Conservation (phyloP, 2,113 vertebrate species). For the Henicopernis longicauda region DNA sequence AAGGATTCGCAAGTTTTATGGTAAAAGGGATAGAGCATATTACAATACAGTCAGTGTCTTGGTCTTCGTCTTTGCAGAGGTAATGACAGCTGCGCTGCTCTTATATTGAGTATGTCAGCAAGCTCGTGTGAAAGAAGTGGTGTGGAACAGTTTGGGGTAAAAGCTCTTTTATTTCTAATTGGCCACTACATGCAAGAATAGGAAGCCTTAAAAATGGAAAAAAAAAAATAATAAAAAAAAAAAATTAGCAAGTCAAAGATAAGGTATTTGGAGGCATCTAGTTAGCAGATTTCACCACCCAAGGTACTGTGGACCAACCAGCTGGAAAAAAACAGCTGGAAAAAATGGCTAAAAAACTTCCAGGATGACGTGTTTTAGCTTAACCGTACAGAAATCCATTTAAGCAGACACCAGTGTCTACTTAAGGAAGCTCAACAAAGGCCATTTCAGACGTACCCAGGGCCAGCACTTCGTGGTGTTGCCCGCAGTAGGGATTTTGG, state of each 20-base stretch:
- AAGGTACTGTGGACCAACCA: not conserved
- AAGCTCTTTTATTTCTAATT: not conserved
- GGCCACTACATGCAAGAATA: not conserved
- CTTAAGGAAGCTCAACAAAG: not conserved
- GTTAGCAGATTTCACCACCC: not conserved
- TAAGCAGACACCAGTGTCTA: fast-evolving
- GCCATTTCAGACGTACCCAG: fast-evolving
- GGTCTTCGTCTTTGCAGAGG: not conserved
- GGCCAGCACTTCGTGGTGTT: not conserved
- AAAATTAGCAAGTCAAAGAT: not conserved
- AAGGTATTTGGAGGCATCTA: not conserved
- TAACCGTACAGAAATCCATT: not conserved
- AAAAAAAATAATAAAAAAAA: too few relatives aligned
- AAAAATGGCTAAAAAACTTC: not conserved
- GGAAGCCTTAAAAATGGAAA: not conserved
- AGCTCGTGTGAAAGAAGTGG: not conserved
- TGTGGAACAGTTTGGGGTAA: not conserved
- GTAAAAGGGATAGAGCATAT: not conserved
- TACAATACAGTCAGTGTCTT: not conserved
- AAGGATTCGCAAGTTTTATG: not conserved
- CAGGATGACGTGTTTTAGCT: not conserved
- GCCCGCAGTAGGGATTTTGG: not conserved
- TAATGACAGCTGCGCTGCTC: not conserved
- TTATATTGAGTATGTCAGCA: not conserved
- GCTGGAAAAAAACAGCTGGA: not conserved